phyloP scores from a whole-genome alignment of 2,797 vertebrate genomes.

The Sparidentex hasta region DNA sequence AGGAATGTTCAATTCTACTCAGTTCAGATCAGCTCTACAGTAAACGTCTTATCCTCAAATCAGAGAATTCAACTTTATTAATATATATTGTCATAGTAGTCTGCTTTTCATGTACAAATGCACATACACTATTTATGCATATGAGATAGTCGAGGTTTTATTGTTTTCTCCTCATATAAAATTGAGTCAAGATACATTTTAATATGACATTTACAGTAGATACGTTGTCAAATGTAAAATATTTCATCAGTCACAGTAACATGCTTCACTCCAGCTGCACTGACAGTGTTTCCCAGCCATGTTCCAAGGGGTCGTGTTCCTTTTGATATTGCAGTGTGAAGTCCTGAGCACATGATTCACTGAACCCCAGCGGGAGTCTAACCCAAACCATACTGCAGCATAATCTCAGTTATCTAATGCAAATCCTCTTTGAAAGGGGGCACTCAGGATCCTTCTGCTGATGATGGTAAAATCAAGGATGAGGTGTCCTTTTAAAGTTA shows the following conservation, averaged over 20 bases:
- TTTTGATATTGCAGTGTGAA: slow-evolving; percentile 46
- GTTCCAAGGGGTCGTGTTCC: slow-evolving; percentile 17
- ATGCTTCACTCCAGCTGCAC: slow-evolving; percentile 7
- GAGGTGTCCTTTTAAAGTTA: slow-evolving; percentile 75
- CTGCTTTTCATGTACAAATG: background rate
- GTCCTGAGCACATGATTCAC: slow-evolving; percentile 40
- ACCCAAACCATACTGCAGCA: slow-evolving; percentile 34
- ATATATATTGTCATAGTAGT: no score
- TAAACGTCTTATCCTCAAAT: background rate
- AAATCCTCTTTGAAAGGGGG: slow-evolving; percentile 58
- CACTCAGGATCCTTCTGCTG: slow-evolving; percentile 54
- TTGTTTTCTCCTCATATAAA: background rate
- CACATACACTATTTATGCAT: background rate
- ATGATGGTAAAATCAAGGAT: slow-evolving; percentile 47
- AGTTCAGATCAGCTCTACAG: no score
- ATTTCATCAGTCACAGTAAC: background rate
- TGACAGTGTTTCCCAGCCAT: slow-evolving; percentile 17
- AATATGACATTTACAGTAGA: background rate
- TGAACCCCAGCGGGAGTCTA: slow-evolving; percentile 49
- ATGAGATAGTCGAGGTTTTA: background rate
- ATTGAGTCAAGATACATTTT: background rate
- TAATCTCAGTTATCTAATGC: slow-evolving; percentile 64
- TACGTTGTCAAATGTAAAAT: background rate
- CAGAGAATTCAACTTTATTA: background rate
- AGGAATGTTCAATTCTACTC: no score